Evolutionary conservation across 2,113 vertebrate species (phyloP).

Genomic region (Helogale parvula): DNA sequence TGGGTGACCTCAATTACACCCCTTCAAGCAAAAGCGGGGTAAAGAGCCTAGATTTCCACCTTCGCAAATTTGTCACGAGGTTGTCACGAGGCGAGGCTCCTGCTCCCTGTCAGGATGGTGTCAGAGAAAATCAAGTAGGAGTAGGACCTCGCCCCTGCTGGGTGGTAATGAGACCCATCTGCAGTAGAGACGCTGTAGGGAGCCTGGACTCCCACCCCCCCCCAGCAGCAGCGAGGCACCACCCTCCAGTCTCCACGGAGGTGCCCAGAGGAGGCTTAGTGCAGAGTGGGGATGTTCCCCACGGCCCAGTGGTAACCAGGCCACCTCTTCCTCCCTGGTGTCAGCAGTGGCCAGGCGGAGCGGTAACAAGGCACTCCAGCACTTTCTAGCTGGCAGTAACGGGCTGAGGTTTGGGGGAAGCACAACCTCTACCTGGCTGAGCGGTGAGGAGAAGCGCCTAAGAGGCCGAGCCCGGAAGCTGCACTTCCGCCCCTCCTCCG

Average conservation of each 20-base stretch:
- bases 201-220: background rate
- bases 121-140: background rate
- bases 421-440: background rate
- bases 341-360: background rate
- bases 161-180: background rate
- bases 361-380: background rate
- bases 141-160: background rate
- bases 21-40: background rate
- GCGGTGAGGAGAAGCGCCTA: background rate
- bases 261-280: background rate
- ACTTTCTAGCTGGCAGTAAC: background rate
- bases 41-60: background rate
- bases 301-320: background rate
- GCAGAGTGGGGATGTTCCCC: background rate
- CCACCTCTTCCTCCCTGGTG: background rate
- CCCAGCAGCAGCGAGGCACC: background rate
- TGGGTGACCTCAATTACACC: too few species aligned
- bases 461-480: background rate
- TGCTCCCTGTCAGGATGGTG: background rate
- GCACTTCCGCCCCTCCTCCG: background rate
- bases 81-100: too few species aligned
- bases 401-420: background rate
- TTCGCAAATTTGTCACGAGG: background rate
- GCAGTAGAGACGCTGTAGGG: background rate
- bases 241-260: background rate